Base-by-base conservation (phyloP, 2,888 invertebrate species). In the Hecatera dysodea region DNA sequence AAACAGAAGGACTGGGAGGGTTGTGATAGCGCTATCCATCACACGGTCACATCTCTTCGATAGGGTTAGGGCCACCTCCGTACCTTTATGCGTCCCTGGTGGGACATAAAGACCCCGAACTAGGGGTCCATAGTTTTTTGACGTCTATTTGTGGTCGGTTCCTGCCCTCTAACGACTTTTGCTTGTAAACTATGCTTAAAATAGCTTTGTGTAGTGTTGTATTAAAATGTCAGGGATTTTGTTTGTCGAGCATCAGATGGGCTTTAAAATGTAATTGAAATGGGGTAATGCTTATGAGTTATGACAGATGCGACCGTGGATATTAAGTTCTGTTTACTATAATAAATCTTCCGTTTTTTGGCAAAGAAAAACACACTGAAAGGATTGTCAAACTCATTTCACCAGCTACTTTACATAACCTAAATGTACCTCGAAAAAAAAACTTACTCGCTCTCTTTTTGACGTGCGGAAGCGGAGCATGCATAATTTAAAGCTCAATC, bases 81-180 rank as follows among this genome's bases (percentile, higher is more conserved):
- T 92, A 96, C 95, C 95, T 95, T 95, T 96, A 96, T 95, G 95
- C 79, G 92, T 95, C 96, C 95, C 96, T 87, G 90, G 95, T 93
- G 95, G 86, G 89, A 93, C 89, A 94, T 95, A 95, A 95, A 93
- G 90, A 91, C 92, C 90, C 93, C 89, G 90, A 91, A 90, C 91
- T 88, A 88, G 90, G 89, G 90, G 90, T 91, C 93, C 93, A 94
- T 92, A 94, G 93, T 95, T 95, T 95, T 96, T 95, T 95, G 94
- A 94, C 95, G 93, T 95, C 95, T 95, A 96, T 95, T 95, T 96
- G 95, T 94, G 95, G 95, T 95, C 92, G 92, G 90, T 89, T 90
- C 88, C 90, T 88, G 90, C 89, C 92, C 93, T 91, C 91, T 94
- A 94, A 94, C 94, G 93, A 91, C 92, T 89, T 84, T 81, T 86